Percentiles rank a stretch among this genome's conserved stretches.
Evolutionary conservation across 1,140 invertebrate genomes (phyloP).

Genomic region (Brachystomella parvula): DNA sequence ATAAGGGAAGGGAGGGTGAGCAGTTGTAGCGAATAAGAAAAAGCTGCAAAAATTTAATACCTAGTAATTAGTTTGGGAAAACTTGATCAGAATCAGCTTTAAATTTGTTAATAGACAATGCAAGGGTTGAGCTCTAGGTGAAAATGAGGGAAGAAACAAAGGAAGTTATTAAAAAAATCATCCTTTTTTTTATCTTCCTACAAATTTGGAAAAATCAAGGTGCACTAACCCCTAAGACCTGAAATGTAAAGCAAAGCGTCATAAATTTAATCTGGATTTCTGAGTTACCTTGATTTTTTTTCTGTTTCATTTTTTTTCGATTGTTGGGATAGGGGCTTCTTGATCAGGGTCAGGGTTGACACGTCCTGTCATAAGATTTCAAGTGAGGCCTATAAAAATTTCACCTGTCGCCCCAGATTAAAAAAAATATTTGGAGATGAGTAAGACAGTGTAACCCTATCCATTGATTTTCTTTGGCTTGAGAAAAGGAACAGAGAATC

Average conservation of each 20-base stretch:
- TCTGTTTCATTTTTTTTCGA: neutral
- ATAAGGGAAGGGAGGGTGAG: neutral
- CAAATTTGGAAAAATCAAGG: no score
- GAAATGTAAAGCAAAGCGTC: neutral
- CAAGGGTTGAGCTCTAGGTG: neutral
- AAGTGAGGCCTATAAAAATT: neutral
- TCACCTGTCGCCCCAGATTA: neutral
- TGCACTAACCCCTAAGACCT: neutral
- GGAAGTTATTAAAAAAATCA: no score
- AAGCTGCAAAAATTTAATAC: no score
- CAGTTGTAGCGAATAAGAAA: no score
- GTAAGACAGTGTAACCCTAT: neutral
- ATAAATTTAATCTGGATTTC: neutral
- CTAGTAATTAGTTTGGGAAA: neutral
- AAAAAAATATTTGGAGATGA: neutral
- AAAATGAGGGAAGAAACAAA: no score
- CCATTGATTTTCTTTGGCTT: neutral
- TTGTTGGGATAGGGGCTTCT: neutral
- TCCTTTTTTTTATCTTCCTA: no score
- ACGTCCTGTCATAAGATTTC: neutral
- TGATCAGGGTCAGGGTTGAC: neutral
- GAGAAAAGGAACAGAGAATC: neutral
- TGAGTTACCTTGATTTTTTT: neutral
- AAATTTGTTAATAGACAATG: neutral
- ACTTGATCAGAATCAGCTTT: neutral